Evolutionary conservation across 92 coral and sea anemone genomes (phyloP).

Genomic region (Phenganax subtilis): DNA sequence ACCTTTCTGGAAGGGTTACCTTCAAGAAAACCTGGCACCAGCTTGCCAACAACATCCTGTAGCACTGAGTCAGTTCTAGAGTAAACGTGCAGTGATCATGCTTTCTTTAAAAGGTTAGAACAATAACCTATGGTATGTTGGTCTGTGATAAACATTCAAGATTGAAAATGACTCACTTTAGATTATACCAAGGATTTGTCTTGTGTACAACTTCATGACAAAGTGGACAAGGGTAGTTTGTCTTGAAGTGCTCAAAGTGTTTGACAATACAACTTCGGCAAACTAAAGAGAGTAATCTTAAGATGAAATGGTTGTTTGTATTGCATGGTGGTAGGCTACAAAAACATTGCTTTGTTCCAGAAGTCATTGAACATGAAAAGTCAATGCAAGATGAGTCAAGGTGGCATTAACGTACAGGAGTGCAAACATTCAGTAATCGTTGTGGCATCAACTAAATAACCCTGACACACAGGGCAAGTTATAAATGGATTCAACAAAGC

Average conservation of each 20-base stretch:
- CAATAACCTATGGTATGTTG: too few species aligned
- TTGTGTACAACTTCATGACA: slow-evolving; percentile 75
- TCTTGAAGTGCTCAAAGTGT: slow-evolving; percentile 69
- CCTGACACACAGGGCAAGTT: slow-evolving; percentile 80
- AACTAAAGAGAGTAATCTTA: slow-evolving; percentile 44
- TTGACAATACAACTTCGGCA: slow-evolving; percentile 86
- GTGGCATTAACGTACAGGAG: slow-evolving; percentile 60
- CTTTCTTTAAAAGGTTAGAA: too few species aligned
- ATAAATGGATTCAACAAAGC: slow-evolving; percentile 67
- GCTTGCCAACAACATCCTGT: slow-evolving; percentile 84
- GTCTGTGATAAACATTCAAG: neutral
- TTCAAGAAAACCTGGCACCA: slow-evolving; percentile 72
- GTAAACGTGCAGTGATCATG: neutral
- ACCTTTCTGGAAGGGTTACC: slow-evolving; percentile 49
- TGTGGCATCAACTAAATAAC: slow-evolving; percentile 82
- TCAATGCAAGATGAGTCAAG: too few species aligned
- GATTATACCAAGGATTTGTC: slow-evolving; percentile 78
- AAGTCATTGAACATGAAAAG: neutral
- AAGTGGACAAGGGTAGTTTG: slow-evolving; percentile 61
- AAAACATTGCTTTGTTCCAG: neutral
- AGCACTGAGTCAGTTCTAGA: slow-evolving; percentile 73
- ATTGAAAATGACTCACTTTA: slow-evolving; percentile 52
- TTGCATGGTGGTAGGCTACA: neutral
- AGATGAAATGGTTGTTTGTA: neutral
- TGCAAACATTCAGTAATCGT: slow-evolving; percentile 93